Base-by-base conservation (phyloP, 2,113 vertebrate species). In the Leptobrachium ailaonicum region DNA sequence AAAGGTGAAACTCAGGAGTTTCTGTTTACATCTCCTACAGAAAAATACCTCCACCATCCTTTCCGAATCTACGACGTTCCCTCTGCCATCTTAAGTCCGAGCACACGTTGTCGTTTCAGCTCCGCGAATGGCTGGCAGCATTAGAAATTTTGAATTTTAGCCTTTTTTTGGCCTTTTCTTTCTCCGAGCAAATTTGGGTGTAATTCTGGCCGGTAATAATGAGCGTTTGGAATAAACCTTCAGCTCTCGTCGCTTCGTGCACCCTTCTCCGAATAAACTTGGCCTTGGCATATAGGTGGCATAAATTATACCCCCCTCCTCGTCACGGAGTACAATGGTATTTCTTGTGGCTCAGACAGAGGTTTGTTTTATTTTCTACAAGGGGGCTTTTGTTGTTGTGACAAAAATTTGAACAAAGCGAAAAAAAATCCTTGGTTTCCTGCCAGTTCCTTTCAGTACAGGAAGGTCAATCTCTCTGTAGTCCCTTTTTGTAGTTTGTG, bases 341-440 rank as follows among this genome's bases (percentile, higher is more conserved):
- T 82, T 90, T 79, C 85, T 88, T 87, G 77, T 85, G 72, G 78
- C 85, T 80, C 84, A 13, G 85, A 82, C 66, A 71, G 70, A 80
- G 69, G 84, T 86, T 89, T 66, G 0, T 89, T 87, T 32, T 89
- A 82, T 85, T 80, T 41, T 12, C 82, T 75, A 89, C 86, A 89
- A 90, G 83, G 82, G 87, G 44, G 76, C 87, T 86, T 88, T 90
- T 89, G 86, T 90, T 87, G 85, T 53, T 85, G 60, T 2, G 50
- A 60, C 71, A 67, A 68, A 67, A 45, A 32, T 14, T 14, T 42
- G 47, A 32, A 45, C 44, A 41, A n/a, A 20, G 20, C 20, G 20
- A 12, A 67, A 84, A 87, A 73, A 86, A 87, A 87, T 87, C 82
- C 82, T 85, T 90, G 88, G 64, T 88, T 85, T 88, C 84, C 84